These are phyloP conservation scores for Nemoura dubitans DNA, from an alignment of 2,888 invertebrate genomes.

Conservation along the genomic window DNA sequence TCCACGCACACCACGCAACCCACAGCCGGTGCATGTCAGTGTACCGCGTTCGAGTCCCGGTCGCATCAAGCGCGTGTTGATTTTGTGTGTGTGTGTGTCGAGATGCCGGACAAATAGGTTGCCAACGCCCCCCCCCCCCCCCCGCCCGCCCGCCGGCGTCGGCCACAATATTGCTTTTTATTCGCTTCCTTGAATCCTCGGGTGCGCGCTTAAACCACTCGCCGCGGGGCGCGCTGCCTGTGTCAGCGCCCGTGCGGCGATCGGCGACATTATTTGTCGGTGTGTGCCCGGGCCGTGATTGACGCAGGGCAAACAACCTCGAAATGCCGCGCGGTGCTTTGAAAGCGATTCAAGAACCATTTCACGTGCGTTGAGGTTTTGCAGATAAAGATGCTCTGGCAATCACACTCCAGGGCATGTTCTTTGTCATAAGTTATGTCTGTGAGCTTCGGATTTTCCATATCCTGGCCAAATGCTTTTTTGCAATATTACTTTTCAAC, in stretches of 20 bases:
- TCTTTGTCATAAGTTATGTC: too few species aligned
- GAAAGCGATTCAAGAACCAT: neutral
- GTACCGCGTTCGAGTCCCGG: too few species aligned
- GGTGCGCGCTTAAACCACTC: neutral
- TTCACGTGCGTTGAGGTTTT: neutral
- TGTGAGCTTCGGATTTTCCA: too few species aligned
- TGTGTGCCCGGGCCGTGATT: neutral
- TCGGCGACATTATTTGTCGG: neutral
- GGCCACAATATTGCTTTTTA: slow-evolving; percentile 34
- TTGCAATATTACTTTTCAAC: too few species aligned
- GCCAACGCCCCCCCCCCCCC: neutral
- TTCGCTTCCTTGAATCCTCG: slow-evolving; percentile 1
- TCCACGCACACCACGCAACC: too few species aligned
- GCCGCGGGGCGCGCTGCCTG: slow-evolving; percentile 19
- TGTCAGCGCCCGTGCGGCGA: neutral
- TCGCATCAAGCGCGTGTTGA: neutral
- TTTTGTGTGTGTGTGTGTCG: neutral
- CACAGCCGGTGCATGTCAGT: too few species aligned
- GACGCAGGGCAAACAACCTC: neutral
- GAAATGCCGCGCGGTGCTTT: neutral
- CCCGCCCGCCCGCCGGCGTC: neutral
- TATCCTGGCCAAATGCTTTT: too few species aligned
- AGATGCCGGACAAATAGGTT: neutral
- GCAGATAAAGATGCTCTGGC: too few species aligned
- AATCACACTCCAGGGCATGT: too few species aligned